A percentile compares a stretch with the other conserved stretches of the same genome.
phyloP scores from a whole-genome alignment of 2,888 invertebrate genomes.

The Heteromurus nitidus region DNA sequence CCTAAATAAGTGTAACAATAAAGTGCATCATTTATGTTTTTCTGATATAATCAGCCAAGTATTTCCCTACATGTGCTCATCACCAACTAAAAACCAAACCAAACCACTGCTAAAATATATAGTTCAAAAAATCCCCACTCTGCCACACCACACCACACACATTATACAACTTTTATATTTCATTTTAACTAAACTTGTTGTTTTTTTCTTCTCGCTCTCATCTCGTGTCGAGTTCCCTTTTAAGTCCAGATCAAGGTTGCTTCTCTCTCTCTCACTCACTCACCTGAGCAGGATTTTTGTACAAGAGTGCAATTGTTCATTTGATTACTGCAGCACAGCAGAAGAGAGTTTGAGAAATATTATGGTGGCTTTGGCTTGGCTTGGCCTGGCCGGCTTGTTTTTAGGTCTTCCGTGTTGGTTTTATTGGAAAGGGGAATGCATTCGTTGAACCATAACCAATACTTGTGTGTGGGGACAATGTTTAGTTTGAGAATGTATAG shows the following conservation, averaged over 20 bases:
- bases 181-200: background rate
- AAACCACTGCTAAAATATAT: background rate
- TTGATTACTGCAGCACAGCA: too few species aligned
- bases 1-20: background rate
- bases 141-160: too few species aligned
- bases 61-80: too few species aligned
- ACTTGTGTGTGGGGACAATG: slow-evolving; percentile 28
- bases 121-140: too few species aligned
- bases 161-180: background rate
- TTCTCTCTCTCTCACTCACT: too few species aligned
- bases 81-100: background rate
- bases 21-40: slow-evolving; percentile 33
- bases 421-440: background rate
- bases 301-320: too few species aligned
- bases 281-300: slow-evolving; percentile 64
- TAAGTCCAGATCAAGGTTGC: slow-evolving; percentile 72
- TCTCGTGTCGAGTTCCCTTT: slow-evolving; percentile 68
- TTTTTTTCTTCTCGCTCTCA: background rate
- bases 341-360: slow-evolving; percentile 1
- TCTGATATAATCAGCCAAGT: too few species aligned
- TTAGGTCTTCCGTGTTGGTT: slow-evolving; percentile 56
- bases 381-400: background rate
- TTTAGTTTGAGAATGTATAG: background rate
- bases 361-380: background rate
- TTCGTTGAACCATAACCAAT: slow-evolving; percentile 52